Evolutionary conservation across 2,888 invertebrate species (phyloP).

Genomic region (Eristalis pertinax): DNA sequence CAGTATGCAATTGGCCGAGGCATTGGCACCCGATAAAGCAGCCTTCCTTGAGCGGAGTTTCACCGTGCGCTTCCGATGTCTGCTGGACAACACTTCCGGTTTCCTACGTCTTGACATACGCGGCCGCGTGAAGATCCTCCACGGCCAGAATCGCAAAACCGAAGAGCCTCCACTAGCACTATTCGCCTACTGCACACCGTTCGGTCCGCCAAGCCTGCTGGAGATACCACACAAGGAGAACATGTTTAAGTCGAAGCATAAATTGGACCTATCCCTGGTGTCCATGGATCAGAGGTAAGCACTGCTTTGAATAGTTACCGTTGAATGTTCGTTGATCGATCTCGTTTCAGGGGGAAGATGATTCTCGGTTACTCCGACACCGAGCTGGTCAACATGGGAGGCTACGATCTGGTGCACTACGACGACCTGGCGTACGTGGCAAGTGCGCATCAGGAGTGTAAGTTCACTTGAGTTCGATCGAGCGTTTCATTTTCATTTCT

Average conservation of each 20-base stretch:
- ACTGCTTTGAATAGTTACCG: neutral
- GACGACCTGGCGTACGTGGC: conserved; percentile 98
- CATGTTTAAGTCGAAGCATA: conserved; percentile 99
- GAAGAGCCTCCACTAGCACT: conserved; percentile 96
- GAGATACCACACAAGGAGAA: conserved; percentile 99
- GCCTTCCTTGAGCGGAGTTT: conserved; percentile 97
- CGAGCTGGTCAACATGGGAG: conserved; percentile 95
- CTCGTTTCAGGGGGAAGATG: conserved; percentile 91
- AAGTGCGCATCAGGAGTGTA: conserved; percentile 99
- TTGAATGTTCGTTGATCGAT: neutral
- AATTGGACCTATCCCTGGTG: conserved; percentile 96
- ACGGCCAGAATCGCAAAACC: conserved; percentile 97
- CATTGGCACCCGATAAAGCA: conserved; percentile 92
- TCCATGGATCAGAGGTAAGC: conserved; percentile 96
- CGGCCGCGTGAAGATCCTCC: conserved; percentile 96
- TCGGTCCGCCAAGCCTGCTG: conserved; percentile 97
- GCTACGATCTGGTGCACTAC: conserved; percentile 98
- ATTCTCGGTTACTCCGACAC: conserved; percentile 96
- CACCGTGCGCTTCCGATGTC: conserved; percentile 98
- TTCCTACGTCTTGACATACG: conserved; percentile 98
- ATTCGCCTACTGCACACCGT: conserved; percentile 99
- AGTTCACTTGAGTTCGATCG: conserved; percentile 81
- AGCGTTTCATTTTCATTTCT: conserved; percentile 19
- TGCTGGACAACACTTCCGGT: conserved; percentile 99
- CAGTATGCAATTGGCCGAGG: conserved; percentile 91